Conservation (phyloP, 1,140 invertebrate species). For the Zaprionus gabonicus region DNA sequence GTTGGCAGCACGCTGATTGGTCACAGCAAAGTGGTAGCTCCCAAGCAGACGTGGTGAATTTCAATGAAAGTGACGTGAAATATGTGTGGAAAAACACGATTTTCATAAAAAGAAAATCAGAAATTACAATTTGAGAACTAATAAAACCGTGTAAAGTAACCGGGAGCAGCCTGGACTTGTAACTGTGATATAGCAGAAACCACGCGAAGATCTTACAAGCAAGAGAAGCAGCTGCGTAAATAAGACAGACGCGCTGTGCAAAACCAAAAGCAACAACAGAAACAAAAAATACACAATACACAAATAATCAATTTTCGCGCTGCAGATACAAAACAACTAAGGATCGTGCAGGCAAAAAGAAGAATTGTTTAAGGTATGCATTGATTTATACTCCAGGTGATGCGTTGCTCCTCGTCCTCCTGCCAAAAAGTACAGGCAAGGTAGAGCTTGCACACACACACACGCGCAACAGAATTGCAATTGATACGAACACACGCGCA, state of each 20-base stretch:
- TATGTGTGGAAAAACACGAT: constrained; percentile 67
- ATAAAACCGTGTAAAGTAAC: background rate
- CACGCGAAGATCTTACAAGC: constrained; percentile 12
- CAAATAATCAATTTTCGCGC: constrained; percentile 72
- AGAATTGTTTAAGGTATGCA: constrained; percentile 60
- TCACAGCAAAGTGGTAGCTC: constrained; percentile 53
- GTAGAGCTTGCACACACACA: constrained; percentile 44
- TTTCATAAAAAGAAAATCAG: constrained; percentile 52
- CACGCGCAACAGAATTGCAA: constrained; percentile 44
- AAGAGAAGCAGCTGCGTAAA: constrained; percentile 49
- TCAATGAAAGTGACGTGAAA: constrained; percentile 71
- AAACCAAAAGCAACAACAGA: constrained; percentile 54
- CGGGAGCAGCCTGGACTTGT: background rate
- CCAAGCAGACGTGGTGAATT: constrained; percentile 70
- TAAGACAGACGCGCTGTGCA: constrained; percentile 41
- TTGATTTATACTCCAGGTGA: background rate
- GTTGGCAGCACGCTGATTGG: constrained; percentile 46
- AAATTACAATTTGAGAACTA: constrained; percentile 6
- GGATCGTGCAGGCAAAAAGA: constrained; percentile 31
- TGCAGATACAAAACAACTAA: constrained; percentile 34
- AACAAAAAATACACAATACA: constrained; percentile 47
- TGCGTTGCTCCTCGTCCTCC: background rate
- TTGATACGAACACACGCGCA: constrained; percentile 17
- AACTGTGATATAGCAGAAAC: constrained; percentile 1
- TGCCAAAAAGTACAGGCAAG: constrained; percentile 36